Evolutionary conservation across 1,140 invertebrate species (phyloP).

Genomic region (Drosophila setifemur): DNA sequence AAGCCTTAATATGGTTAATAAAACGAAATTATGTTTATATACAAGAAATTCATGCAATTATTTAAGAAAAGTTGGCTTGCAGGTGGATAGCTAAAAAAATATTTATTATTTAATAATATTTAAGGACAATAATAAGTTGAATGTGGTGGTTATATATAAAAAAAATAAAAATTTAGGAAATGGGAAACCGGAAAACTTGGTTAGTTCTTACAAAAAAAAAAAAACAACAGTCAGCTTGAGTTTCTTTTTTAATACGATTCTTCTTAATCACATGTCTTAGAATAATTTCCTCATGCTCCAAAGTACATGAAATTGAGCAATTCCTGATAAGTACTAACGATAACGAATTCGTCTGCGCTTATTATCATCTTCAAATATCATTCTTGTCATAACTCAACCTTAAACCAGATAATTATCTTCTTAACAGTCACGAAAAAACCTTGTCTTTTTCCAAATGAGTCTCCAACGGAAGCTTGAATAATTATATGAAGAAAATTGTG

Average conservation of each 20-base stretch:
- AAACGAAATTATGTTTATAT: too few species aligned
- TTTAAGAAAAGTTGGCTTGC: too few species aligned
- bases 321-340: not conserved
- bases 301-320: conserved; percentile 5
- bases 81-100: too few species aligned
- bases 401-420: conserved; percentile 34
- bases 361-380: conserved; percentile 10
- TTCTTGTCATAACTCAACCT: conserved; percentile 33
- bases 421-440: conserved; percentile 4
- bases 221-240: too few species aligned
- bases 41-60: too few species aligned
- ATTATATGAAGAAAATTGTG: not conserved
- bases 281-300: not conserved
- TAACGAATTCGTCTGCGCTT: not conserved
- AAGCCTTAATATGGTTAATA: not conserved
- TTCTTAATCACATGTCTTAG: not conserved
- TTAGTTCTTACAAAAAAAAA: too few species aligned
- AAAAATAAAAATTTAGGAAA: too few species aligned
- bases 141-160: too few species aligned
- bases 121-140: too few species aligned
- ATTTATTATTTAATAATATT: too few species aligned
- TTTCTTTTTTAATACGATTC: too few species aligned
- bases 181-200: too few species aligned
- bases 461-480: conserved; percentile 16
- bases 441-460: not conserved